phyloP scores from a whole-genome alignment of 2,888 invertebrate genomes.

The Volucella inanis region DNA sequence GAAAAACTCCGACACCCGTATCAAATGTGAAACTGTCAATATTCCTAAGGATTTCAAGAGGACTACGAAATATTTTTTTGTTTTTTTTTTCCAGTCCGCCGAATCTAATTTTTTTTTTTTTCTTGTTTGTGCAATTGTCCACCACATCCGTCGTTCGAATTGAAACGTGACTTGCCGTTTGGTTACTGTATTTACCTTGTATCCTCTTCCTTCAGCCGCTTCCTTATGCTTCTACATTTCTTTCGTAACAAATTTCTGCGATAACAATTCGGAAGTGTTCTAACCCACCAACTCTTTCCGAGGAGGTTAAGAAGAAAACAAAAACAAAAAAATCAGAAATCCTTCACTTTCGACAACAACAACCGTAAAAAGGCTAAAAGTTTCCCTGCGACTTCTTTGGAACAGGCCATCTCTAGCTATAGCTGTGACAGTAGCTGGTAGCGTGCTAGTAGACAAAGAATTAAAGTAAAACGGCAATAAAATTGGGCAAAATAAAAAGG shows the following conservation, averaged over 20 bases:
- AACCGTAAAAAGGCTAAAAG: conserved; percentile 34
- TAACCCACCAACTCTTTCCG: conserved; percentile 34
- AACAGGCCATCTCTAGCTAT: not conserved
- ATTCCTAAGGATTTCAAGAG: conserved; percentile 31
- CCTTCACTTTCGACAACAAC: conserved; percentile 28
- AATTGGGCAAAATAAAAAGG: conserved; percentile 72
- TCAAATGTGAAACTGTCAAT: conserved; percentile 61
- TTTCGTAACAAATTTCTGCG: conserved; percentile 57
- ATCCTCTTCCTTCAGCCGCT: conserved; percentile 23
- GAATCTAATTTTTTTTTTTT: conserved; percentile 3
- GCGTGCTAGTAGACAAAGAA: conserved; percentile 69
- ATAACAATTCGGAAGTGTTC: conserved; percentile 65
- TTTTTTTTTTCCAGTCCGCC: not conserved
- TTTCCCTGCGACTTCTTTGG: conserved; percentile 57
- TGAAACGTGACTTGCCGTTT: conserved; percentile 68
- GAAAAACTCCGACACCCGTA: conserved; percentile 35
- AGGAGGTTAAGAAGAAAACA: not conserved
- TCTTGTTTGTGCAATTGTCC: conserved; percentile 33
- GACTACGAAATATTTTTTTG: conserved; percentile 27
- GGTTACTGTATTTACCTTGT: conserved; percentile 66
- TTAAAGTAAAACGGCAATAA: conserved; percentile 72
- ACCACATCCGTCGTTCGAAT: conserved; percentile 49
- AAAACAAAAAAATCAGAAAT: not conserved
- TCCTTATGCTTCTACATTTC: too few species aligned
- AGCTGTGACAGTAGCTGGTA: not conserved